Conservation (phyloP, 2,888 invertebrate species). For the Metacarcinus magister region DNA sequence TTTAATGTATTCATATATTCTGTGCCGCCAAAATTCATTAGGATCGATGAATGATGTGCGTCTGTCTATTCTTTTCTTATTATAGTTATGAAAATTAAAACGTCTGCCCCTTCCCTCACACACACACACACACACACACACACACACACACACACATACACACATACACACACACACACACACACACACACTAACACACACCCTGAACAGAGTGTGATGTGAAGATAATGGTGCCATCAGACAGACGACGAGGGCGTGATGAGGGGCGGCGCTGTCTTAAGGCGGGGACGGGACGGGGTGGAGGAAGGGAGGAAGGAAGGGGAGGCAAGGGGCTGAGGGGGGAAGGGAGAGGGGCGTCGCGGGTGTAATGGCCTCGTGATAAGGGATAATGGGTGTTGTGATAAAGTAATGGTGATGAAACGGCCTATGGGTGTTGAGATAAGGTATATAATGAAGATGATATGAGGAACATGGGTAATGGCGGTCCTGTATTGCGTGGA, state of each 20-base stretch:
- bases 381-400: slow-evolving; percentile 22
- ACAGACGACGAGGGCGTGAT: not conserved
- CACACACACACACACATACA: slow-evolving; percentile 11
- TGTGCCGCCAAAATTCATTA: too few species aligned
- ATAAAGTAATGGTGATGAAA: slow-evolving; percentile 61
- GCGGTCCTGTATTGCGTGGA: not conserved
- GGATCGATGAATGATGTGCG: too few species aligned
- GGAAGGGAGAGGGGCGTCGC: slow-evolving; percentile 42
- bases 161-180: slow-evolving; percentile 36
- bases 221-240: not conserved
- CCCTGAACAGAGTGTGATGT: slow-evolving; percentile 34
- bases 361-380: slow-evolving; percentile 56
- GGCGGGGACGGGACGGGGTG: not conserved
- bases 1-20: too few species aligned
- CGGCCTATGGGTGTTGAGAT: slow-evolving; percentile 47
- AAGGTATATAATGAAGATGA: slow-evolving; percentile 38
- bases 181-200: not conserved
- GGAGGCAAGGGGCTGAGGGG: not conserved
- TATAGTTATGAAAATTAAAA: not conserved
- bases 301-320: not conserved
- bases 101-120: too few species aligned
- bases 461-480: slow-evolving; percentile 1
- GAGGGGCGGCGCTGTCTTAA: not conserved
- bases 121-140: slow-evolving; percentile 2
- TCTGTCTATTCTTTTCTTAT: not conserved